Evolutionary conservation across 2,888 invertebrate genomes (phyloP).

Genomic region (Epirrhoe alternata): DNA sequence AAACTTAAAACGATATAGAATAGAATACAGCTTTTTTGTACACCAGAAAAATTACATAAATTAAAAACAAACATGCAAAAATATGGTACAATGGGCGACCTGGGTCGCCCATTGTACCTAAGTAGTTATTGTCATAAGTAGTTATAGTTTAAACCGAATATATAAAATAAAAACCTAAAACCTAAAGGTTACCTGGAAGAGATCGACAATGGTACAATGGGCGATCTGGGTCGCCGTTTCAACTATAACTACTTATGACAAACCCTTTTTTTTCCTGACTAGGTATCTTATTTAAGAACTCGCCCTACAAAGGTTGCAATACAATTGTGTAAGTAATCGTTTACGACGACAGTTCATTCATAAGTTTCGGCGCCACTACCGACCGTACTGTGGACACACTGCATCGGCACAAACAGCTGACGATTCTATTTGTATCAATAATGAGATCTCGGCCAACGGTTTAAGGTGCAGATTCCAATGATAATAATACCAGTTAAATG

Average conservation of each 20-base stretch:
- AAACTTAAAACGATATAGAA: too few relatives aligned
- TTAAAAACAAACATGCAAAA: too few relatives aligned
- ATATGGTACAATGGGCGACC: too few relatives aligned
- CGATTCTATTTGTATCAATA: not conserved
- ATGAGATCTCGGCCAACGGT: not conserved
- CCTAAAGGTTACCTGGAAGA: too few relatives aligned
- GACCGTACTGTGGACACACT: not conserved
- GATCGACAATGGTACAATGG: too few relatives aligned
- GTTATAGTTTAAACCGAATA: too few relatives aligned
- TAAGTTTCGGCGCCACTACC: conserved; percentile 7
- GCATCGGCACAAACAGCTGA: not conserved
- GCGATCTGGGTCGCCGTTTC: too few relatives aligned
- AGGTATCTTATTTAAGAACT: conserved; percentile 4
- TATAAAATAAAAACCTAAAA: too few relatives aligned
- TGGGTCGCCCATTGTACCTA: too few relatives aligned
- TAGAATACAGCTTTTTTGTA: too few relatives aligned
- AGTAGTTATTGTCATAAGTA: too few relatives aligned
- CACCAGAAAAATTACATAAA: too few relatives aligned
- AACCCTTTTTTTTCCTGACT: not conserved
- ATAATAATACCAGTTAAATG: not conserved
- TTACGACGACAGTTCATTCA: conserved; percentile 18
- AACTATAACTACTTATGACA: not conserved
- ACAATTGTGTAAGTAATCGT: conserved; percentile 7
- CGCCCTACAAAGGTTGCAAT: conserved; percentile 18
- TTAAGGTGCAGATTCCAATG: conserved; percentile 1